Conservation (phyloP, 2,888 invertebrate genomes). For the Cataglyphis altisquamis region DNA sequence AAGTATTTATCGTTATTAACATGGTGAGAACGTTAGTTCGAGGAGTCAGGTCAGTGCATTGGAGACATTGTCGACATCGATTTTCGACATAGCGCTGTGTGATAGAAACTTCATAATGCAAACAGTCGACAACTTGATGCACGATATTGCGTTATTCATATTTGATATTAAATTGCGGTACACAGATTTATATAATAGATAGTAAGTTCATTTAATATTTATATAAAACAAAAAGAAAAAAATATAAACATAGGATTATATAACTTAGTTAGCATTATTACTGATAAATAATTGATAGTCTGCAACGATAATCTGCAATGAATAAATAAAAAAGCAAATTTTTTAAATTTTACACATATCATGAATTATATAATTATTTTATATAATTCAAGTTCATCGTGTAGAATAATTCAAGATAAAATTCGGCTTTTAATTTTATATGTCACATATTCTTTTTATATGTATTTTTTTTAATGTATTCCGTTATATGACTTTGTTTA, state of each 20-base stretch:
- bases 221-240: neutral
- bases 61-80: conserved; percentile 53
- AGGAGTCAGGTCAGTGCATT: conserved; percentile 37
- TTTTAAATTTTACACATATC: neutral
- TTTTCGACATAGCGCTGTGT: conserved; percentile 17
- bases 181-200: neutral
- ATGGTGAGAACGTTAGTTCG: conserved; percentile 13
- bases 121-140: conserved; percentile 30
- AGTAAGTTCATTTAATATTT: neutral
- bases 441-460: neutral
- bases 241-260: neutral
- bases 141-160: neutral
- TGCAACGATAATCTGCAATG: neutral
- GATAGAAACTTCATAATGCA: conserved; percentile 47
- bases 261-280: neutral
- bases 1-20: conserved; percentile 62
- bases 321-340: neutral
- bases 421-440: neutral
- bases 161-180: conserved; percentile 27
- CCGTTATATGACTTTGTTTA: neutral
- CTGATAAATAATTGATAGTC: neutral
- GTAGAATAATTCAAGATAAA: neutral
- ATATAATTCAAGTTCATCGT: neutral
- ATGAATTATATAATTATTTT: neutral
- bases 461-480: too few relatives aligned